Conservation (phyloP, 2,113 vertebrate genomes). For the Machaerirhynchus nigripectus region DNA sequence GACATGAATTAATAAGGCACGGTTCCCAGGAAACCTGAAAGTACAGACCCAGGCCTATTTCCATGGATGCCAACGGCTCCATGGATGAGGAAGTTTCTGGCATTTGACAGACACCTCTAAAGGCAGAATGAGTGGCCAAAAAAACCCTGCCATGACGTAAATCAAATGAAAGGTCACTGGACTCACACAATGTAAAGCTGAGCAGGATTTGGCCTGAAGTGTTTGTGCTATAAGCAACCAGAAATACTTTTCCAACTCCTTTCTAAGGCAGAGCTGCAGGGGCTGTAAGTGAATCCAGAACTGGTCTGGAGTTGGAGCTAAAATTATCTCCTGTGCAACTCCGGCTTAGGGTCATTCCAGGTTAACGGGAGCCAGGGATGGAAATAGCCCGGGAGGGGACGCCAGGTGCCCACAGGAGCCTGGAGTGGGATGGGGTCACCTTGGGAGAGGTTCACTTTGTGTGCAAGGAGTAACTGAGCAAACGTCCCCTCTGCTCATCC, state of each 20-base stretch:
- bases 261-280: neutral
- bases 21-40: constrained; percentile 53
- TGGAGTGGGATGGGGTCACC: neutral
- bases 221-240: neutral
- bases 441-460: neutral
- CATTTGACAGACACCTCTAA: neutral
- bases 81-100: constrained; percentile 1
- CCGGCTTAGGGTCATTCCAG: neutral
- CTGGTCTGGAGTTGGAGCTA: neutral
- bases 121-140: neutral
- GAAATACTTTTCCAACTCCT: neutral
- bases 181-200: neutral
- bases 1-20: constrained; percentile 48
- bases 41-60: constrained; percentile 3
- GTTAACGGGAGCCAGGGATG: neutral
- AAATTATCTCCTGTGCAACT: neutral
- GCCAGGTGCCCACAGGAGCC: neutral
- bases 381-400: neutral
- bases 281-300: neutral
- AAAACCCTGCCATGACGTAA: neutral
- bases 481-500: neutral
- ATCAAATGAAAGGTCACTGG: constrained; percentile 25
- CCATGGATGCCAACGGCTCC: neutral
- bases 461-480: neutral
- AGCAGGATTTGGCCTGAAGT: neutral